Conservation (phyloP, 92 coral and sea anemone genomes). For the Parazoanthus atlanticus region DNA sequence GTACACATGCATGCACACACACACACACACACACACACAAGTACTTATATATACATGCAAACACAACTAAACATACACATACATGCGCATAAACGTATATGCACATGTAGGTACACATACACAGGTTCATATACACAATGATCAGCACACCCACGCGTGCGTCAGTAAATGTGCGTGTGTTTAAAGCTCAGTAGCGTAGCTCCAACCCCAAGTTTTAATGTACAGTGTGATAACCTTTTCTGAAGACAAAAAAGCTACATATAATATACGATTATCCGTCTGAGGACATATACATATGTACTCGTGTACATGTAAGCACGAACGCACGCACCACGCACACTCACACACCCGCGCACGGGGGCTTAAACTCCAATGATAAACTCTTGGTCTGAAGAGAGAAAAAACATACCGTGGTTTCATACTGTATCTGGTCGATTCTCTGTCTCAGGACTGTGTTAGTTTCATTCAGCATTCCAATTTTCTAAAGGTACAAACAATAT, state of each 20-base stretch:
- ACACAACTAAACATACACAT: neutral
- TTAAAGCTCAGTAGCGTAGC: too few species aligned
- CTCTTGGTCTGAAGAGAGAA: too few species aligned
- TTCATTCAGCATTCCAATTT: conserved; percentile 69
- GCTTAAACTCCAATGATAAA: neutral
- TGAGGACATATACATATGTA: too few species aligned
- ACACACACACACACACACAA: neutral
- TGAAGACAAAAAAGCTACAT: too few species aligned
- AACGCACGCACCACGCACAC: neutral
- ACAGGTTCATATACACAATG: too few species aligned
- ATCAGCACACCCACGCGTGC: neutral
- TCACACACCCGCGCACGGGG: neutral
- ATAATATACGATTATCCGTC: too few species aligned
- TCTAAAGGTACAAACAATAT: conserved; percentile 25
- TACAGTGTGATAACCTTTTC: too few species aligned
- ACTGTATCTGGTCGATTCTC: conserved; percentile 64
- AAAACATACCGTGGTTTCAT: conserved; percentile 22
- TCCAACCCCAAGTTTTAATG: too few species aligned
- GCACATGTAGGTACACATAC: neutral
- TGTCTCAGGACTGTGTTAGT: conserved; percentile 69
- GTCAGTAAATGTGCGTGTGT: too few species aligned
- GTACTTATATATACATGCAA: neutral
- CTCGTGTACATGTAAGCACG: too few species aligned
- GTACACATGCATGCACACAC: neutral
- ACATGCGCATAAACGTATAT: too few species aligned